Evolutionary conservation across 2,797 vertebrate species (phyloP).

Genomic region (Hydrolagus colliei): DNA sequence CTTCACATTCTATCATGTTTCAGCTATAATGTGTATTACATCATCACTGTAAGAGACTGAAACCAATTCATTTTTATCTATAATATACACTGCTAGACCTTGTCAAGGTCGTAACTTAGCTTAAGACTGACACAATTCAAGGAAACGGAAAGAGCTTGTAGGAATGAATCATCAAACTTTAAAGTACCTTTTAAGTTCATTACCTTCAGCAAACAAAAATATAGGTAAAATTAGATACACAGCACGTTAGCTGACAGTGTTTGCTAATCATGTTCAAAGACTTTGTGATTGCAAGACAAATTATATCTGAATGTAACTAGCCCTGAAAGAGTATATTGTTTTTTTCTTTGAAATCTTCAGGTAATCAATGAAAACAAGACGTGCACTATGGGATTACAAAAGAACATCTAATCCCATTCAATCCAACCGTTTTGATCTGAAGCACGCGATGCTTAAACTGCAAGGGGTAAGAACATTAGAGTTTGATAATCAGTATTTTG

Average conservation of each 20-base stretch:
- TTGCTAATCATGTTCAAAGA: not conserved
- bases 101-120: conserved; percentile 8
- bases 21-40: not conserved
- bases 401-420: not conserved
- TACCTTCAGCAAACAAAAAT: conserved; percentile 9
- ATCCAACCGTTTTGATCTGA: not conserved
- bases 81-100: not conserved
- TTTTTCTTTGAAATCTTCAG: not conserved
- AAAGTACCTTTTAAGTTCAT: not conserved
- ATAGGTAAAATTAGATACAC: not conserved
- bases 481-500: not conserved
- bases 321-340: not conserved
- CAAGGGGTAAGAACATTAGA: not conserved
- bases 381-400: not conserved
- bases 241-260: not conserved
- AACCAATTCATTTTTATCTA: not conserved
- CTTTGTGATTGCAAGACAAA: not conserved
- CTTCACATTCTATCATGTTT: not conserved
- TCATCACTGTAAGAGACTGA: not conserved
- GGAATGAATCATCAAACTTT: not conserved
- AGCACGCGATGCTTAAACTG: not conserved
- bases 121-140: not conserved
- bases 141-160: not conserved
- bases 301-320: not conserved
- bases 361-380: not conserved